Conservation (phyloP, 2,888 invertebrate species). For the Hedychridium roseum region DNA sequence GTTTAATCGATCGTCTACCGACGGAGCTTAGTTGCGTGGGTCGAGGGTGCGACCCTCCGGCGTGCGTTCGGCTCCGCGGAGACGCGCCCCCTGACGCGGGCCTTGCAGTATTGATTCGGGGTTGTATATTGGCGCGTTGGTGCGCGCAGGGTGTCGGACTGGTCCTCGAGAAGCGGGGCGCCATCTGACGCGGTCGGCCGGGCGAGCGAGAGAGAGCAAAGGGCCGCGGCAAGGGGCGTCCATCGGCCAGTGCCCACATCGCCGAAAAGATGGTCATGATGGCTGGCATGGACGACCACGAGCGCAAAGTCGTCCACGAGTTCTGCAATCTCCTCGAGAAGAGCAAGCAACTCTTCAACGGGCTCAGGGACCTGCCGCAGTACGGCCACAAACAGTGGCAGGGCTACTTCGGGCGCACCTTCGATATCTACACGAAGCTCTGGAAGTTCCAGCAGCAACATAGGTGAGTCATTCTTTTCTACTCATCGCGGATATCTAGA, state of each 20-base stretch:
- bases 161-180: conserved; percentile 47
- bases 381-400: conserved; percentile 99
- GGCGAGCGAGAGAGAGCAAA: conserved; percentile 12
- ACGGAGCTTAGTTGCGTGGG: no score
- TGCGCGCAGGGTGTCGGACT: conserved; percentile 45
- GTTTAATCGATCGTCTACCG: no score
- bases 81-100: conserved; percentile 51
- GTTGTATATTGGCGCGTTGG: conserved; percentile 35
- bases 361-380: conserved; percentile 94
- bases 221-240: conserved; percentile 18
- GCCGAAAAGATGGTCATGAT: conserved; percentile 74
- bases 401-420: conserved; percentile 94
- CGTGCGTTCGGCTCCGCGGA: no score
- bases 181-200: conserved; percentile 51
- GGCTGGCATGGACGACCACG: conserved; percentile 78
- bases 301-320: conserved; percentile 91
- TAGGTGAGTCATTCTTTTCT: conserved; percentile 67
- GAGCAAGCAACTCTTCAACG: conserved; percentile 96
- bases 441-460: conserved; percentile 99
- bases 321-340: conserved; percentile 96
- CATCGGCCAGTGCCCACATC: conserved; percentile 41
- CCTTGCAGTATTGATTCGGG: conserved; percentile 50
- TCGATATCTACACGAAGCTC: conserved; percentile 95
- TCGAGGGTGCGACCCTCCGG: no score
- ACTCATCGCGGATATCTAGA: no score